These are phyloP conservation scores for Ceyx cyanopectus DNA, from an alignment of 2,113 vertebrate species.

Conservation along the genomic window DNA sequence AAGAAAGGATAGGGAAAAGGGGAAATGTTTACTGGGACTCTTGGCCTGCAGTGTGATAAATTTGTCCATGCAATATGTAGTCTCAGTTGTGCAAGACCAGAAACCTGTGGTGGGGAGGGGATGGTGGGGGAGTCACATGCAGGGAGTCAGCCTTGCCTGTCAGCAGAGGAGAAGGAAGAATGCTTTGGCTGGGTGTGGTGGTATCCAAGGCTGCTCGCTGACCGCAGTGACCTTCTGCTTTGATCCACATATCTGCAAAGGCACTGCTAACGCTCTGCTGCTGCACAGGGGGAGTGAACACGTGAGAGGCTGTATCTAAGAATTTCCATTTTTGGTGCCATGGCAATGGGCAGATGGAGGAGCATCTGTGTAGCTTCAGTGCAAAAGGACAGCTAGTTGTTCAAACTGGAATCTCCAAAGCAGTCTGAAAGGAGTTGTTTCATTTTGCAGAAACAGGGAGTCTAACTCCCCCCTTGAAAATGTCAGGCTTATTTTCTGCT, in stretches of 20 bases:
- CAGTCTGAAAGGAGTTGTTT: background rate
- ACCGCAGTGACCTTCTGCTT: slow-evolving; percentile 64
- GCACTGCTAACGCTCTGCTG: background rate
- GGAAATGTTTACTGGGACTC: slow-evolving; percentile 59
- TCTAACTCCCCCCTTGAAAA: background rate
- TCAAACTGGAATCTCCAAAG: background rate
- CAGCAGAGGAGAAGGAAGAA: slow-evolving; percentile 58
- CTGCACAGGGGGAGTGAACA: background rate
- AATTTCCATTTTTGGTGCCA: background rate
- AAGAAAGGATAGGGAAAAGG: slow-evolving; percentile 41
- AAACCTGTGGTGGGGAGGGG: slow-evolving; percentile 62
- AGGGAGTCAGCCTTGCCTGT: slow-evolving; percentile 60
- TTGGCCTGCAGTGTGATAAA: slow-evolving; percentile 35
- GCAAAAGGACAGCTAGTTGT: background rate
- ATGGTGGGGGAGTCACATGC: slow-evolving; percentile 53
- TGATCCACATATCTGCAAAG: slow-evolving; percentile 9
- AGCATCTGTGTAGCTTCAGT: background rate
- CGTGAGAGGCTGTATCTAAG: background rate
- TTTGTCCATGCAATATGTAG: slow-evolving; percentile 47
- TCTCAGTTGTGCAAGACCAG: slow-evolving; percentile 66
- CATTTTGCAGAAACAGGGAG: background rate
- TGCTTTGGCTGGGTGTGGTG: slow-evolving; percentile 32
- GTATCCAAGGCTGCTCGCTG: slow-evolving; percentile 31
- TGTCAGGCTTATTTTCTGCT: background rate
- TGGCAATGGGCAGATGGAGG: slow-evolving; percentile 35